Base-by-base conservation (phyloP, 2,797 vertebrate genomes). In the Danio aesculapii region DNA sequence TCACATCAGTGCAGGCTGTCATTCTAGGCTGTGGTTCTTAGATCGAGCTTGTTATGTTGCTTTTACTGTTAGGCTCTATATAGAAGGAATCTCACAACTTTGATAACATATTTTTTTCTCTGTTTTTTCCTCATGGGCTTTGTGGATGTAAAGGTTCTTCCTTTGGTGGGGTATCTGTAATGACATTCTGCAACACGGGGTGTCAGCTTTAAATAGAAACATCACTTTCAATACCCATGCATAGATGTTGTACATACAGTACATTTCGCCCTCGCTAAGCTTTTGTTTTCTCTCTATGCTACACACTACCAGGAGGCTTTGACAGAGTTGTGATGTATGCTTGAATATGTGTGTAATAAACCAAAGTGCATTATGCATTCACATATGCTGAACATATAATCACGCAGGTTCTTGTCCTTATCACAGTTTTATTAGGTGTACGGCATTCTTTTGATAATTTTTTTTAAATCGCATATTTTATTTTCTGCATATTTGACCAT, bases 201-300 rank as follows among this genome's bases (percentile, higher is more conserved):
- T 75, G 72, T 66, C 46, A 73, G 81, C 85, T 85, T 88, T 82
- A 87, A 88, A 78, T 81, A 72, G 72, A 44, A 76, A 21, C 13
- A 11, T 69, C 50, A 68, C 66, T 19, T 62, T 13, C 55, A 41
- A 84, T 53, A 74, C 84, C 62, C 82, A 79, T 77, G 57, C 75
- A 83, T 63, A 70, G 30, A 30, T 3, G 30, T 30, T 3, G 30
- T 30, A 30, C 50, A 49, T 44, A n/a, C 43, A 85, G 84, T 86
- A 85, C 30, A 69, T 8, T 19, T 47, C 10, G 2, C 9, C 44
- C 11, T 21, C 64, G 50, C 47, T 68, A 7, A 8, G 11, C 19
- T 30, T 30, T 83, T 76, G 83, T 88, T 58, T 87, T 75, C 86
- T 73, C 67, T 50, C 49, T 85, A 85, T 88, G 87, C 86, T 73